These are phyloP conservation scores for Ormyrus nitidulus DNA, from an alignment of 2,888 invertebrate species.

Conservation along the genomic window DNA sequence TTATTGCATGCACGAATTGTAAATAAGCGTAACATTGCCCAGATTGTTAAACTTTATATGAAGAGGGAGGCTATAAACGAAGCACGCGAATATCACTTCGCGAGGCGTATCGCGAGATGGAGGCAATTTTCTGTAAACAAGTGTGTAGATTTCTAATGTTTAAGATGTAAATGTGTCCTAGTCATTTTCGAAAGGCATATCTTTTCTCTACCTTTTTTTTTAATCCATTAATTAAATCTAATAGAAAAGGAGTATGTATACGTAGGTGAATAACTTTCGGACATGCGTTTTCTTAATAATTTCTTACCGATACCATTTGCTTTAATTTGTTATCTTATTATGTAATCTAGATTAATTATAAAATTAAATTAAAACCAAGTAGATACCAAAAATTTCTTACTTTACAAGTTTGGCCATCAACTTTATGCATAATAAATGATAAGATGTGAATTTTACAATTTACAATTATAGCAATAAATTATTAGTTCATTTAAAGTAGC, in stretches of 20 bases:
- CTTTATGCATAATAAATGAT: no score
- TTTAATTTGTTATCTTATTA: not conserved
- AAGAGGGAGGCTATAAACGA: conserved; percentile 14
- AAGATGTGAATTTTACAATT: no score
- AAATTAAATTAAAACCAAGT: not conserved
- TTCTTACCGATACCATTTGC: not conserved
- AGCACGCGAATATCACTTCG: not conserved
- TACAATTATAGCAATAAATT: no score
- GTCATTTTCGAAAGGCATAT: conserved; percentile 55
- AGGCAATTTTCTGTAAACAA: conserved; percentile 29
- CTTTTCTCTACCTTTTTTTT: not conserved
- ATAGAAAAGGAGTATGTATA: conserved; percentile 8
- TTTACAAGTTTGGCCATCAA: no score
- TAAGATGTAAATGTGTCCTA: conserved; percentile 57
- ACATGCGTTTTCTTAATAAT: not conserved
- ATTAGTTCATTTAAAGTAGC: no score
- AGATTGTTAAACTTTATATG: not conserved
- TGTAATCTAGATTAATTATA: not conserved
- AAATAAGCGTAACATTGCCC: not conserved
- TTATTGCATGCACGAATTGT: not conserved
- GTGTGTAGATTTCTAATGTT: conserved; percentile 26
- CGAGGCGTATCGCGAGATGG: conserved; percentile 43
- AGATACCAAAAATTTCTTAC: no score
- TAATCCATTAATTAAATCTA: not conserved
- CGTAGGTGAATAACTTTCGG: not conserved